A percentile compares a stretch with the other conserved stretches of the same genome.
These are phyloP conservation scores for Zaprionus obscuricornis DNA, from an alignment of 2,888 invertebrate species.

Conservation along the genomic window DNA sequence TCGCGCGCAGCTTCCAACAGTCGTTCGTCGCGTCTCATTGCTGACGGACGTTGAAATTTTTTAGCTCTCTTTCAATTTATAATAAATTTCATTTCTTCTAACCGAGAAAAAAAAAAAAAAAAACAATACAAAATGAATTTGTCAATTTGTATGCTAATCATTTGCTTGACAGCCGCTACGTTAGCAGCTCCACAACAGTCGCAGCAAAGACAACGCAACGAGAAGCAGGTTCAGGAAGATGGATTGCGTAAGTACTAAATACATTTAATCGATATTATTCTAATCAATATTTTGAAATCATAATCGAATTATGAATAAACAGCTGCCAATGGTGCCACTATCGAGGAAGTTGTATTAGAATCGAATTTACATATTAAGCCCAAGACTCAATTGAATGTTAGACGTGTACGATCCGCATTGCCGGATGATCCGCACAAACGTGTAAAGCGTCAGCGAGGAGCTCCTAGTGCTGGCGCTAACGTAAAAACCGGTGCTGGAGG, in stretches of 20 bases:
- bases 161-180: constrained; percentile 50
- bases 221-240: constrained; percentile 68
- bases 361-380: constrained; percentile 84
- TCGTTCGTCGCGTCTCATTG: constrained; percentile 32
- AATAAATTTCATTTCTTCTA: background rate
- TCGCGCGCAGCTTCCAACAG: constrained; percentile 44
- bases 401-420: constrained; percentile 56
- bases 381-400: constrained; percentile 71
- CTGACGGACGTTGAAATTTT: constrained; percentile 71
- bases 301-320: background rate
- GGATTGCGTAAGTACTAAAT: constrained; percentile 67
- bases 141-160: constrained; percentile 52
- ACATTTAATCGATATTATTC: background rate
- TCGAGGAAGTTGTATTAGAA: constrained; percentile 85
- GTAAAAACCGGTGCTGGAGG: constrained; percentile 40
- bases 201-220: constrained; percentile 66
- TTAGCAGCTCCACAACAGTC: constrained; percentile 61
- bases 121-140: constrained; percentile 53
- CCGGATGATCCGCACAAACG: constrained; percentile 54
- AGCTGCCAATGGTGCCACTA: constrained; percentile 74
- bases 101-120: constrained; percentile 14
- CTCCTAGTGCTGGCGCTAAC: constrained; percentile 21
- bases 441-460: constrained; percentile 62
- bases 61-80: constrained; percentile 5
- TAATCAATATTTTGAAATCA: constrained; percentile 4